Base-by-base conservation (phyloP, 2,888 invertebrate species). In the Rhingia campestris region DNA sequence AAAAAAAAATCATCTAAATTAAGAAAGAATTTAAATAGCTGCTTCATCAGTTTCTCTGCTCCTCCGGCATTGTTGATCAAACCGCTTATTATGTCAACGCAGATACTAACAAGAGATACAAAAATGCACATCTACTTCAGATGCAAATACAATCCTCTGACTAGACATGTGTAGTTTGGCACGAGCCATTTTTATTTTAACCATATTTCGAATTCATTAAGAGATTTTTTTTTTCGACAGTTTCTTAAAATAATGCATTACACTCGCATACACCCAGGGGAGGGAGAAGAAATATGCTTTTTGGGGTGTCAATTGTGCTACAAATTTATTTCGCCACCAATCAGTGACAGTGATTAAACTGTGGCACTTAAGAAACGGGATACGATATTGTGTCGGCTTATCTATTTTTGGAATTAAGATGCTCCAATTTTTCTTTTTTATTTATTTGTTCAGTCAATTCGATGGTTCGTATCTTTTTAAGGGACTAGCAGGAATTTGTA, bases 271-370 rank as follows among this genome's bases (percentile, higher is more conserved):
- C 22, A 22, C 22, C 22, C 22, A 22, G 22, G 2, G 22, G 22
- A 22, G 22, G 45, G 30, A 49, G 14, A 33, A 33, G 49, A 59
- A 14, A 61, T n/a, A 59, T 43, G 22, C 22, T 12, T 32, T 6
- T 39, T n/a, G 35, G 22, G 30, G 12, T 63, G 59, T 67, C 43
- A 53, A 49, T 72, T 56, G 61, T 56, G 56, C 10, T 54, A 67
- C 37, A 56, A 63, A 75, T 58, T 75, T 81, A 75, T 81, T 81
- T 75, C 69, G 69, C 56, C 56, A 81, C 81, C 69, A 75, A 75
- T 75, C 81, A 75, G 67, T 80, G 75, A 81, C 81, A 81, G 59
- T 81, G 75, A 69, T 75, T 81, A 63, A 75, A 69, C 54, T 53
- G 53, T 58, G 56, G 54, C 54, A 51, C 61, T 56, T 22, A 49